Base-by-base conservation (phyloP, 2,888 invertebrate genomes). In the Agonum fuliginosum region DNA sequence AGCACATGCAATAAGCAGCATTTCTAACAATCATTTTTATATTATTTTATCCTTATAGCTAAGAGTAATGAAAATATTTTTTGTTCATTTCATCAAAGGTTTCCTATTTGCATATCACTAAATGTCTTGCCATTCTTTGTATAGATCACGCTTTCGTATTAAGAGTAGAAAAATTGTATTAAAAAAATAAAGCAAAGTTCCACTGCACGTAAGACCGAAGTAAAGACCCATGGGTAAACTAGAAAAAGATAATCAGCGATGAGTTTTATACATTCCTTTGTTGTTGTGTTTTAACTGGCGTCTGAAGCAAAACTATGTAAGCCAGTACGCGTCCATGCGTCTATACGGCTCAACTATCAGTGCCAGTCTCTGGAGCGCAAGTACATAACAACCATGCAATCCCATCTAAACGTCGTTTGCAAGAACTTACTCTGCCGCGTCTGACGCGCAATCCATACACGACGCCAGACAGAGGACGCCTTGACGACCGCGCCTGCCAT, bases 381-480 rank as follows among this genome's bases (percentile, higher is more conserved):
- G 22, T 69, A 69, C 43, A 41, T n/a, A 69, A 73, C 73, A 73
- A 74, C n/a, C 74, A 74, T 74, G 74, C 74, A 65, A 74, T 74
- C 46, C 74, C 74, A 74, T 74, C 67, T 34, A 70, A 51, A 75
- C 67, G 74, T 74, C 62, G 74, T 43, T 48, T 43, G n/a, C 58
- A 62, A 65, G 20, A 77, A 77, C 77, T 77, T 77, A 77, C 77
- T 77, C 65, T 37, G 34, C 20, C 54, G 62, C 74, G 74, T 74
- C 74, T 62, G 65, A 65, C 24, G 70, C 77, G 77, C 37, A 46
- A 27, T 51, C 85, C 85, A 87, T 85, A 83, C 87, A 87, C 85
- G 86, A 86, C 81, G 86, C 84, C 84, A 87, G 84, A 85, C 87
- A 87, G 84, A 85, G 86, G 86, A 83, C 84, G 84, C 85, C 85